Evolutionary conservation across 1,140 invertebrate genomes (phyloP), one percentile per base, ranked within the genome.

Genomic region (Sitophilus oryzae): DNA sequence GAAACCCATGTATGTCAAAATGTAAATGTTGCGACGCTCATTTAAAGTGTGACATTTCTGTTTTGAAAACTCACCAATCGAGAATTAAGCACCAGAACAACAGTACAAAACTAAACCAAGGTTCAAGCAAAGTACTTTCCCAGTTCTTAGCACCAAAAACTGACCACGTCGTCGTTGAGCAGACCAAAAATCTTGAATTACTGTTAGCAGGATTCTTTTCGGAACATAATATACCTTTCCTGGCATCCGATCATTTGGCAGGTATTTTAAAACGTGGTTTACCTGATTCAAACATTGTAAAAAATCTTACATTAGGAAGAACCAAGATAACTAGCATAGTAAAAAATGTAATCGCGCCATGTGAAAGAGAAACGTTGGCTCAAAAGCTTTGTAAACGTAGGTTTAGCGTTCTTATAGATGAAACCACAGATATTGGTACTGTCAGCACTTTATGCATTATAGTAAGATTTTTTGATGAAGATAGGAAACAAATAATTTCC

Each of bases 321-420:
- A 46, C 19, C 3, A 46, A 46, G 30, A 11, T 8, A 30, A 51
- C 48, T 21, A 41, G 25, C 1, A 51, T 51, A 15, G 25, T 40
- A 18, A 51, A 38, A 15, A 51, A 40, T n/a, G 36, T 51, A 3
- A 20, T 40, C 15, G 43, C 19, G 11, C 11, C 19, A 22, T 6
- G 25, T 16, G n/a, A 20, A 11, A n/a, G 8, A 14, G 21, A 45
- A 9, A 23, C 22, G 5, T 10, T 20, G 2, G 21, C 25, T 5
- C 22, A 25, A n/a, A 20, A 22, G 22, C 15, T 45, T 5, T 9
- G n/a, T 23, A 45, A 48, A 18, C 18, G 25, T 14, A 36, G 20
- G 20, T 75, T 65, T 51, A 73, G 69, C 30, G 38, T 72, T 3
- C 58, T 74, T 15, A 45, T 71, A 6, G 72, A 73, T 58, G 71